phyloP scores from a whole-genome alignment of 2,113 vertebrate species.

The Brachypteracias leptosomus region DNA sequence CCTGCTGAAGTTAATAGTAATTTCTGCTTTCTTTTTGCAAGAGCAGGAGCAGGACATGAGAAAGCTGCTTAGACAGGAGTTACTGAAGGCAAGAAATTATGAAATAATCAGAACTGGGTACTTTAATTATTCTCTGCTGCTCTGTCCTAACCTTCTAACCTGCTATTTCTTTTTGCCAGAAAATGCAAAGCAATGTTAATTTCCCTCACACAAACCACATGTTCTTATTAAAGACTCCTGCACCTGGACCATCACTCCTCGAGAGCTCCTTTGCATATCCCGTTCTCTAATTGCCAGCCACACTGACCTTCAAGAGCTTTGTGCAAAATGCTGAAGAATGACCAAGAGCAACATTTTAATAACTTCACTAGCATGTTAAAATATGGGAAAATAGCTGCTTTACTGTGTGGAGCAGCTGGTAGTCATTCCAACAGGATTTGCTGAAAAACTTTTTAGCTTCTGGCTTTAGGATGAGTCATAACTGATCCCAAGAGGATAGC shows the following conservation, averaged over 20 bases:
- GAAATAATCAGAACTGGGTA: background rate
- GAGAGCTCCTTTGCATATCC: background rate
- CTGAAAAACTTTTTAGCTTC: background rate
- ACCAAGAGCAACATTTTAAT: background rate
- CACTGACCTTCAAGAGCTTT: background rate
- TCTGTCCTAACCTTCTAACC: background rate
- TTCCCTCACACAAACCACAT: background rate
- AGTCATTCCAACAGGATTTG: background rate
- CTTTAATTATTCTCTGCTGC: background rate
- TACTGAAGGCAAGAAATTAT: background rate
- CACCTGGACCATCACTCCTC: background rate
- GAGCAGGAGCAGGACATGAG: background rate
- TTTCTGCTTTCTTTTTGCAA: background rate
- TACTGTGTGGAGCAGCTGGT: background rate
- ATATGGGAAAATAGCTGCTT: background rate
- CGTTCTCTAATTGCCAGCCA: background rate
- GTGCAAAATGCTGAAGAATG: background rate
- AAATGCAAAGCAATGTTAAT: background rate
- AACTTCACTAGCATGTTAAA: background rate
- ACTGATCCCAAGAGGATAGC: slow-evolving; percentile 42
- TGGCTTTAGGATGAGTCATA: slow-evolving; percentile 34
- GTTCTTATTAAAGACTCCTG: background rate
- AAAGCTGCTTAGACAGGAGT: background rate
- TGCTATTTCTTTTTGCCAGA: background rate
- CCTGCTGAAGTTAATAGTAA: background rate